A percentile compares a stretch with the other conserved stretches of the same genome.
These are phyloP conservation scores for Capreolus pygargus DNA, from an alignment of 2,113 vertebrate genomes.

Conservation along the genomic window DNA sequence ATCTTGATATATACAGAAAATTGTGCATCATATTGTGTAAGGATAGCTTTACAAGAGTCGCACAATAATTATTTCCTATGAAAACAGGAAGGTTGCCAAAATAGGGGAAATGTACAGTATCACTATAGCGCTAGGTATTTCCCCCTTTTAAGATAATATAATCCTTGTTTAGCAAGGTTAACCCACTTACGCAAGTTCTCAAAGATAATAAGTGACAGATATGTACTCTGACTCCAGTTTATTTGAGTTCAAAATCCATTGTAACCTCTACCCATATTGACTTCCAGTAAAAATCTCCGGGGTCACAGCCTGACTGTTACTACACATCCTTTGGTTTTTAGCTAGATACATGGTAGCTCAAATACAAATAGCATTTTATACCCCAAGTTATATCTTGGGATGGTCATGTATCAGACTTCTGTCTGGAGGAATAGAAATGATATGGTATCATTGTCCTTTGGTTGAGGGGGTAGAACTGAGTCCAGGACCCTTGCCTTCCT, in stretches of 20 bases:
- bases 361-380: neutral
- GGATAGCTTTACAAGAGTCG: neutral
- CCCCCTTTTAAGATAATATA: neutral
- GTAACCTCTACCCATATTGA: neutral
- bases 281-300: neutral
- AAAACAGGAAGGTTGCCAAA: neutral
- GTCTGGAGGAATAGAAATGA: neutral
- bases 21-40: neutral
- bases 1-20: neutral
- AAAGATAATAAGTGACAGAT: neutral
- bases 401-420: neutral
- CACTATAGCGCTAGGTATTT: neutral
- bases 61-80: neutral
- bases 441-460: neutral
- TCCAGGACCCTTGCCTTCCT: neutral
- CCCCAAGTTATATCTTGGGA: neutral
- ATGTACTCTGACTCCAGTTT: neutral
- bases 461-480: neutral
- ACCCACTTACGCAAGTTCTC: neutral
- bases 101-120: neutral
- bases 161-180: slow-evolving; percentile 1
- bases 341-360: neutral
- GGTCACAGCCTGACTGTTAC: neutral
- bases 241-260: neutral
- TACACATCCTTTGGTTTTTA: neutral